Percentiles rank a stretch among this genome's conserved stretches.
Evolutionary conservation across 1,140 invertebrate genomes (phyloP).

Genomic region (Aricia agestis): DNA sequence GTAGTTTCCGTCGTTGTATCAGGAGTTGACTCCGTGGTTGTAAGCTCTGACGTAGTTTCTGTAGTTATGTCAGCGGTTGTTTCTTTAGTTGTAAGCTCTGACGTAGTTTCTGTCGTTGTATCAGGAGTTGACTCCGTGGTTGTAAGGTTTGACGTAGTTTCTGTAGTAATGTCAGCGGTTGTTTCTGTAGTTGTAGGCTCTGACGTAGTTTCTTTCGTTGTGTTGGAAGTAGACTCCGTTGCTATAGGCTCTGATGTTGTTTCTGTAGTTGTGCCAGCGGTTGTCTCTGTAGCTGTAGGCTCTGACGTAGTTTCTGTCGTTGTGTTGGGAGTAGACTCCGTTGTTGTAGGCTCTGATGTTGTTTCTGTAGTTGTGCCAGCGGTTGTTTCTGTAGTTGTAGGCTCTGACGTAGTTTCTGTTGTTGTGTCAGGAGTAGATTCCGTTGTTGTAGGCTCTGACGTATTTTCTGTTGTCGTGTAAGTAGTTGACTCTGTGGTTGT

Average conservation of each 20-base stretch:
- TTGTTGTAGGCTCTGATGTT: conserved; percentile 6
- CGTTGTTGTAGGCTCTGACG: too few relatives aligned
- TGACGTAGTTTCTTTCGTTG: conserved; percentile 17
- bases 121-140: neutral
- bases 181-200: conserved; percentile 2
- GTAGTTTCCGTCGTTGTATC: too few relatives aligned
- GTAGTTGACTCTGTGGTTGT: neutral
- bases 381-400: conserved; percentile 3
- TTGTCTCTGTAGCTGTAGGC: neutral
- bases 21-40: neutral
- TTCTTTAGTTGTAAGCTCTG: neutral
- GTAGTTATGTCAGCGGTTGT: neutral
- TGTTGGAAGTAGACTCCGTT: neutral
- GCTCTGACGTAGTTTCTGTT: conserved; percentile 12
- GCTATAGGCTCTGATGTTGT: neutral
- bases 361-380: conserved; percentile 1
- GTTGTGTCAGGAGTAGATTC: neutral
- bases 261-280: neutral
- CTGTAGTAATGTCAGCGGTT: neutral
- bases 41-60: conserved; percentile 5
- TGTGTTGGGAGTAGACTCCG: neutral
- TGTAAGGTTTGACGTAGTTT: conserved; percentile 3
- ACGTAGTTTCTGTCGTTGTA: conserved; percentile 14
- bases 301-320: conserved; percentile 12
- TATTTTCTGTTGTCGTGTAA: neutral